Evolutionary conservation across 1,140 invertebrate genomes (phyloP), one percentile per base, ranked within the genome.

Genomic region (Achatina immaculata): DNA sequence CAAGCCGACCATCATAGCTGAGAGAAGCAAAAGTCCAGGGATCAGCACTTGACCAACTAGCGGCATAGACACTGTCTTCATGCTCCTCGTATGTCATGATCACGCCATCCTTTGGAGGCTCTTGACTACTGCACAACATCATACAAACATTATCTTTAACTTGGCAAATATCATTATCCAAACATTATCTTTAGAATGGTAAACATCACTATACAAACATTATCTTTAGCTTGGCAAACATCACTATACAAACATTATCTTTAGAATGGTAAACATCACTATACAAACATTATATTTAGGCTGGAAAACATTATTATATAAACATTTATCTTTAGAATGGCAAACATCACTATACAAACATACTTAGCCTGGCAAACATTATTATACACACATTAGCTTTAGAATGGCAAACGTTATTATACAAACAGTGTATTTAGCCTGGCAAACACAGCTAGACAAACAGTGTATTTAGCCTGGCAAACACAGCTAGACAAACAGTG

Each of bases 21-120:
- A 99, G 92, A 0, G 97, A 99, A 42, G 98, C 98, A 94, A 99
- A 99, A 58, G 97, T 95, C 98, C 98, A 99, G 28, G 98, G 97
- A 93, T 99, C 98, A 55, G 96, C 96, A 55, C 95, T 94, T 79
- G 97, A 98, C 98, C 98, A 99, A 91, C 98, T 97, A 0, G 95
- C 96, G 88, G 95, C 96, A 92, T 99, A 99, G 28, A 99, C 98
- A 74, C 96, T 97, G 90, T 99, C 98, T 92, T 99, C 98, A 91
- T 99, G 98, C 86, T 98, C 96, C 90, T 99, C 97, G 89, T 97
- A 98, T 83, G 94, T 95, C 83, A 95, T 95, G 62, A 98, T 93
- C 0, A 96, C 94, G 45, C 95, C 96, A 93, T 97, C 98, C 75
- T 91, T 81, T 58, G 83, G 83, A 21, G 85, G 83, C 71, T 86